Conservation (phyloP, 2,888 invertebrate genomes). For the Cephus rjabovi region DNA sequence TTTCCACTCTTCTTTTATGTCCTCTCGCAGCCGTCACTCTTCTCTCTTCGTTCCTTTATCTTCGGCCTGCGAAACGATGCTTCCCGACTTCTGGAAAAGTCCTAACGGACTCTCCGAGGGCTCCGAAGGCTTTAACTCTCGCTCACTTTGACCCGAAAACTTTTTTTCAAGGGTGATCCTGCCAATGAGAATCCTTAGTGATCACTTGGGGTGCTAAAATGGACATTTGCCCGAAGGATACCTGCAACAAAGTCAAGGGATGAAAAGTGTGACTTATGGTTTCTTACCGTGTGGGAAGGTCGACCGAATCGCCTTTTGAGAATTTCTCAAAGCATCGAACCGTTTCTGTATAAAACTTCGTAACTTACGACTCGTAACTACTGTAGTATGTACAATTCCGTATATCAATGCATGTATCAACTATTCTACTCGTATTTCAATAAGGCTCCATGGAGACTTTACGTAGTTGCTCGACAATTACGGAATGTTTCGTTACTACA, state of each 20-base stretch:
- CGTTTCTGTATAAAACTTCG: not conserved
- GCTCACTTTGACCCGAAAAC: not conserved
- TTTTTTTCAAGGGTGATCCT: slow-evolving; percentile 2
- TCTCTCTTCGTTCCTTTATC: not conserved
- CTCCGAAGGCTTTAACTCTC: not conserved
- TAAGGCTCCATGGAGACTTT: not conserved
- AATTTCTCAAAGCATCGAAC: not conserved
- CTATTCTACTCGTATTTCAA: not conserved
- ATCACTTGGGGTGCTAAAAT: not conserved
- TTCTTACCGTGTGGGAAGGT: not conserved
- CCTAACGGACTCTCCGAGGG: not conserved
- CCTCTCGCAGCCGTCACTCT: not conserved
- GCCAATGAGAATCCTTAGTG: not conserved
- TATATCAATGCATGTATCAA: not conserved
- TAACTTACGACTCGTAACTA: not conserved
- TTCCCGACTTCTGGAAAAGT: not conserved
- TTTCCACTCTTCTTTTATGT: not conserved
- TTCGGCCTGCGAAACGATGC: not conserved
- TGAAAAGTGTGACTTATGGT: slow-evolving; percentile 1
- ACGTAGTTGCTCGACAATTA: not conserved
- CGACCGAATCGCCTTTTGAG: not conserved
- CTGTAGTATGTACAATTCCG: not conserved
- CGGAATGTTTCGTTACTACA: not conserved
- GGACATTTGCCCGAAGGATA: not conserved
- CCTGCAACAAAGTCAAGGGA: not conserved